Percentiles rank a stretch among this genome's conserved stretches.
phyloP scores from a whole-genome alignment of 2,113 vertebrate genomes.

The Clarias batrachus region DNA sequence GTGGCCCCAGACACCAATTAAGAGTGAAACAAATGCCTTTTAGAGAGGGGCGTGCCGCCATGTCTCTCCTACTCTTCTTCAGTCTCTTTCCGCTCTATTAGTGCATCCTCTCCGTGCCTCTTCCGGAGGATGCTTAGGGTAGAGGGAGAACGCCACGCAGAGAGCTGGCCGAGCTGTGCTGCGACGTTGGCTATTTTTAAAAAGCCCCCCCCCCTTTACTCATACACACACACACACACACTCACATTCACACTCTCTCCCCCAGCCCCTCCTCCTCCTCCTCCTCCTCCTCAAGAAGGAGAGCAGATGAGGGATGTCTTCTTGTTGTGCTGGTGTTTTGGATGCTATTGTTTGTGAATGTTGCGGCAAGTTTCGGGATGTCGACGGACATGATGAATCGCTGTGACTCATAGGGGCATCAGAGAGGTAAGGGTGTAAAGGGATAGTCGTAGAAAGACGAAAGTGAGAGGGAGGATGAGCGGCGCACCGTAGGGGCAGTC shows the following conservation, averaged over 20 bases:
- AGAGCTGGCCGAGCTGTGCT: conserved; percentile 64
- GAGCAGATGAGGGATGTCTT: conserved; percentile 64
- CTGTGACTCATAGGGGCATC: conserved; percentile 67
- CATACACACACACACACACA: conserved; percentile 8
- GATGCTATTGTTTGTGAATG: conserved; percentile 41
- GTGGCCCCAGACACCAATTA: conserved; percentile 79
- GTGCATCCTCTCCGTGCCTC: conserved; percentile 56
- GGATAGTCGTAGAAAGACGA: not conserved
- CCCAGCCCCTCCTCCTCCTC: conserved; percentile 12
- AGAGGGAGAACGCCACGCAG: conserved; percentile 58
- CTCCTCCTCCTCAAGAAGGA: conserved; percentile 59
- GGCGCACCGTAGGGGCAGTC: not conserved
- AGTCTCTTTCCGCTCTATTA: conserved; percentile 50
- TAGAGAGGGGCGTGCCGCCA: conserved; percentile 62
- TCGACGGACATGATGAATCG: conserved; percentile 62
- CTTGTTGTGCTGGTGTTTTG: conserved; percentile 58
- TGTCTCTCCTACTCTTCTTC: conserved; percentile 59
- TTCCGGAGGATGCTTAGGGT: conserved; percentile 66
- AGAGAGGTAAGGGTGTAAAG: conserved; percentile 66
- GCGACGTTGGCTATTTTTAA: conserved; percentile 72
- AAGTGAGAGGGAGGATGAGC: conserved; percentile 11
- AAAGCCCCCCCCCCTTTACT: conserved; percentile 21
- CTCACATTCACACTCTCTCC: not conserved
- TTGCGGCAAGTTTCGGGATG: conserved; percentile 57
- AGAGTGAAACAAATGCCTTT: conserved; percentile 79